A percentile compares a stretch with the other conserved stretches of the same genome.
Evolutionary conservation across 2,113 vertebrate species (phyloP).

Genomic region (rabbit (Oryctolagus cuniculus)): DNA sequence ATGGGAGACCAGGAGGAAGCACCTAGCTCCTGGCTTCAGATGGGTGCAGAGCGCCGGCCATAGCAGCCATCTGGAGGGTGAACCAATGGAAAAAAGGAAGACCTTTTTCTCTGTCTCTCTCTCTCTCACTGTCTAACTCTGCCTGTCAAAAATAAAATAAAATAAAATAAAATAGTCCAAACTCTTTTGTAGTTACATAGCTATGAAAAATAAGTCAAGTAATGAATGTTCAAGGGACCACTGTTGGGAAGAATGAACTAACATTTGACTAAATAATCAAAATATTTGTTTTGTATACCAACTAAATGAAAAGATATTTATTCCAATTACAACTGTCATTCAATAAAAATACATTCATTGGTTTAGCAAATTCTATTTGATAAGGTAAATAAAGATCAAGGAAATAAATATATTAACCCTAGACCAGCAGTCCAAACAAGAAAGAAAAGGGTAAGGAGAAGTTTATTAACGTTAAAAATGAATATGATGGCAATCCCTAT

Average conservation of each 20-base stretch:
- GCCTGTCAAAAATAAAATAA: too few relatives aligned
- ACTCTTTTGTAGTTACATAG: background rate
- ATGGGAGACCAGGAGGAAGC: too few relatives aligned
- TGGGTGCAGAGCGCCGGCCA: too few relatives aligned
- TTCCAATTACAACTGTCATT: background rate
- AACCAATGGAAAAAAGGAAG: too few relatives aligned
- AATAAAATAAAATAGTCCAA: background rate
- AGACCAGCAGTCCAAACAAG: background rate
- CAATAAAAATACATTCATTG: background rate
- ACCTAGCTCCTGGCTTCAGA: too few relatives aligned
- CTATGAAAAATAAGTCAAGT: background rate
- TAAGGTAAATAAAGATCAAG: background rate
- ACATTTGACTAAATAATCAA: conserved; percentile 28
- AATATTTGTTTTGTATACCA: background rate
- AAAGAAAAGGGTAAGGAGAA: background rate
- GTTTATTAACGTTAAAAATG: background rate
- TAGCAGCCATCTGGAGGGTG: too few relatives aligned
- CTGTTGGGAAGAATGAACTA: background rate
- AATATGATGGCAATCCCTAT: background rate
- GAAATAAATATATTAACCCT: background rate
- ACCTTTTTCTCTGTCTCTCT: too few relatives aligned
- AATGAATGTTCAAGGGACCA: background rate
- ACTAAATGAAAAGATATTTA: background rate
- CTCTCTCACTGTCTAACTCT: too few relatives aligned
- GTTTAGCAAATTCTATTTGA: background rate